Conservation (phyloP, 2,113 vertebrate genomes). For the Crotalus tigris region DNA sequence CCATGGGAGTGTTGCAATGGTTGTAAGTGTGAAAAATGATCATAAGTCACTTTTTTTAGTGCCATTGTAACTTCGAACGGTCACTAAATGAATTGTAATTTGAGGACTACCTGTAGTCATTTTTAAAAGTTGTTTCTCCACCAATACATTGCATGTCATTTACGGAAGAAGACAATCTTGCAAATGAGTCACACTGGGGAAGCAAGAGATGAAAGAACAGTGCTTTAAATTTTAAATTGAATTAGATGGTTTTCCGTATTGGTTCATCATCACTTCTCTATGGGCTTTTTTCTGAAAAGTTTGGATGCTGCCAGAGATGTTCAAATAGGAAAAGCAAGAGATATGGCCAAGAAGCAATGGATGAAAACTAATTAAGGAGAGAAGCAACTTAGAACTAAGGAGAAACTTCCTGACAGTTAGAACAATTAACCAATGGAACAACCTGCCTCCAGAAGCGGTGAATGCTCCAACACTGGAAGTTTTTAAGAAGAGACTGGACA, state of each 20-base stretch:
- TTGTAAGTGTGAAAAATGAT: background rate
- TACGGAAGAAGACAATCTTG: background rate
- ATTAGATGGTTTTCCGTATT: background rate
- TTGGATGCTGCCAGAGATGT: background rate
- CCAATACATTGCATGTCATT: background rate
- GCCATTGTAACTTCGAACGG: background rate
- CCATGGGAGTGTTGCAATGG: background rate
- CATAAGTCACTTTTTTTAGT: background rate
- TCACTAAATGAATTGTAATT: background rate
- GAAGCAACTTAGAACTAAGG: no score
- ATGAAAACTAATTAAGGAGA: no score
- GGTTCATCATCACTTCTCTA: background rate
- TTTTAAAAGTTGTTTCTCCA: background rate
- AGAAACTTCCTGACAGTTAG: no score
- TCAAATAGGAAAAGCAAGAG: background rate
- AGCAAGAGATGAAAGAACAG: background rate
- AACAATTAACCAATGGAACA: no score
- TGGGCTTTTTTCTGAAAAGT: background rate
- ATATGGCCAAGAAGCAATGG: background rate
- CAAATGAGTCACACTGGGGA: background rate
- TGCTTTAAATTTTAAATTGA: background rate
- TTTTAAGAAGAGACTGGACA: no score
- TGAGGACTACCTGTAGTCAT: background rate
- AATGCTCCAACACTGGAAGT: no score
- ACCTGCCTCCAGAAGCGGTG: no score